phyloP scores from a whole-genome alignment of 2,113 vertebrate species.

The Gymnogyps californianus region DNA sequence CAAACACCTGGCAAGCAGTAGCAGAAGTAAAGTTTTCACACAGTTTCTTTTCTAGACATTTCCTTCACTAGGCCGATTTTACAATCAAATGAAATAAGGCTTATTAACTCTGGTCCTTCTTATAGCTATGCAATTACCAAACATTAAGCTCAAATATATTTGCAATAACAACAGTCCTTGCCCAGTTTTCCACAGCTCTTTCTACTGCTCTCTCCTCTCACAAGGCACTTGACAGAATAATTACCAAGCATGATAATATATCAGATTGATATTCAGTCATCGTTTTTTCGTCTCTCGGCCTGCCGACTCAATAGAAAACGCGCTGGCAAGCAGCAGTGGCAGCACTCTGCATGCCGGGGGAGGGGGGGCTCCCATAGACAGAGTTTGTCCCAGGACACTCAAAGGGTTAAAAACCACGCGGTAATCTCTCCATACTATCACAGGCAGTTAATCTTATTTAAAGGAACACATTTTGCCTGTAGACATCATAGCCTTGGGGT shows the following conservation, averaged over 20 bases:
- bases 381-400: background rate
- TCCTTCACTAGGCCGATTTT: background rate
- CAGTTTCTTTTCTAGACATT: background rate
- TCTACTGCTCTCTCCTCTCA: background rate
- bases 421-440: background rate
- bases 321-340: background rate
- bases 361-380: background rate
- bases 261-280: background rate
- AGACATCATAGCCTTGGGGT: background rate
- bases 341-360: background rate
- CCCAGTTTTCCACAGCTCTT: background rate
- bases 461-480: conserved; percentile 43
- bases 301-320: background rate
- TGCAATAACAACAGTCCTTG: background rate
- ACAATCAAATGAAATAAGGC: background rate
- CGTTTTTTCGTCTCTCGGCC: background rate
- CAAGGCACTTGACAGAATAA: background rate
- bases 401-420: background rate
- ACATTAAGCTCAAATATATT: background rate
- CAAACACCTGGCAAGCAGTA: background rate
- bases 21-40: background rate
- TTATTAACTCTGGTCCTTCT: background rate
- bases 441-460: background rate
- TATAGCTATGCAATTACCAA: background rate
- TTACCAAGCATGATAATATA: background rate